These are phyloP conservation scores for Conus canariensis DNA, from an alignment of 2,888 invertebrate species.

Conservation along the genomic window DNA sequence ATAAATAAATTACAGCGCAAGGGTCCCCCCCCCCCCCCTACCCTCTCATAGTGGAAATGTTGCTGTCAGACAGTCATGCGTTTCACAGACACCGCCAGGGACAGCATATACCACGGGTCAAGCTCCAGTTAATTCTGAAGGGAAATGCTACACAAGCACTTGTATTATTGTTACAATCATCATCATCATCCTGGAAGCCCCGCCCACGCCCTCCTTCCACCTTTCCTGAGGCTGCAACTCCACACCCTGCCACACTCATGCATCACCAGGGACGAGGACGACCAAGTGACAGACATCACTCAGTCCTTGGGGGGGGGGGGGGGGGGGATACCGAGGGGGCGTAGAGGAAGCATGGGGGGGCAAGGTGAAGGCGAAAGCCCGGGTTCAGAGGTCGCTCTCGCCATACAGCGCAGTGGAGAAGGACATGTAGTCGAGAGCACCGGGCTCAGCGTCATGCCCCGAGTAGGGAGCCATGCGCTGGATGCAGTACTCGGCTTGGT, in stretches of 20 bases:
- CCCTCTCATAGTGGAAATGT: no score
- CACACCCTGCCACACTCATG: background rate
- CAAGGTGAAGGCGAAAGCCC: background rate
- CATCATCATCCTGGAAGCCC: background rate
- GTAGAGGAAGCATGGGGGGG: background rate
- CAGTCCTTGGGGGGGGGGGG: background rate
- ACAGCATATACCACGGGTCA: background rate
- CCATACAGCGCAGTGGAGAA: constrained; percentile 98
- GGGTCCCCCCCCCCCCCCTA: background rate
- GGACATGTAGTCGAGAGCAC: constrained; percentile 98
- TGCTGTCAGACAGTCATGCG: no score
- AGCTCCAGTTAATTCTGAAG: no score
- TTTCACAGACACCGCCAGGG: background rate
- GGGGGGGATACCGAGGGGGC: background rate
- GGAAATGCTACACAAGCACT: background rate
- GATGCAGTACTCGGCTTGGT: constrained; percentile 99
- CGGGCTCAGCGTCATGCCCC: constrained; percentile 92
- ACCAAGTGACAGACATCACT: background rate
- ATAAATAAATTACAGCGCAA: constrained; percentile 17
- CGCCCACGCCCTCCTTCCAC: background rate
- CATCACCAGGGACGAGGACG: background rate
- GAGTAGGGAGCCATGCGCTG: constrained; percentile 99
- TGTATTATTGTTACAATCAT: background rate
- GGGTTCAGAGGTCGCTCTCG: constrained; percentile 75
- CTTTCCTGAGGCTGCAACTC: background rate